A percentile compares a stretch with the other conserved stretches of the same genome.
Conservation (phyloP, 2,888 invertebrate species). For the Sesia bembeciformis region DNA sequence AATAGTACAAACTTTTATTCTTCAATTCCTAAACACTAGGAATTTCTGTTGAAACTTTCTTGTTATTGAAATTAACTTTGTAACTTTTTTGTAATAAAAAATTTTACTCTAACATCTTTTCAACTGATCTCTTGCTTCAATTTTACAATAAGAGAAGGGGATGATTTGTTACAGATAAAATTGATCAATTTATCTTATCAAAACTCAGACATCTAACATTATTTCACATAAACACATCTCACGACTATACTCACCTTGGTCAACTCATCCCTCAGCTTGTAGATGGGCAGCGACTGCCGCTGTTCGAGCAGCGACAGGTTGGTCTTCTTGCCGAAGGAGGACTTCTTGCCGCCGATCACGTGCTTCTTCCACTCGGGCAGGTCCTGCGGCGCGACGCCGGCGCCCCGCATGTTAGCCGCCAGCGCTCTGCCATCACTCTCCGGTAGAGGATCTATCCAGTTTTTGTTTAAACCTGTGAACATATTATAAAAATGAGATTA, state of each 20-base stretch:
- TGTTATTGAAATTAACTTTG: too few species aligned
- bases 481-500: not conserved
- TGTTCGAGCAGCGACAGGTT: slow-evolving; percentile 95
- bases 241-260: slow-evolving; percentile 78
- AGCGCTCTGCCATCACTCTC: slow-evolving; percentile 83
- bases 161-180: too few species aligned
- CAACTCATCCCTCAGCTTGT: slow-evolving; percentile 94
- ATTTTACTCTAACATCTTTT: too few species aligned
- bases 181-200: too few species aligned
- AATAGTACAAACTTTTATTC: too few species aligned
- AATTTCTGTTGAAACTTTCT: too few species aligned
- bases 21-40: too few species aligned
- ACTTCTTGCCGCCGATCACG: slow-evolving; percentile 97
- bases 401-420: slow-evolving; percentile 87
- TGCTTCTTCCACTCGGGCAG: slow-evolving; percentile 99
- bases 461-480: slow-evolving; percentile 80
- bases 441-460: slow-evolving; percentile 97
- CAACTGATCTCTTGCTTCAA: too few species aligned
- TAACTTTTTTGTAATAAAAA: too few species aligned
- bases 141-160: too few species aligned
- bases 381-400: slow-evolving; percentile 89
- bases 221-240: too few species aligned
- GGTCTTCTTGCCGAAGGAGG: slow-evolving; percentile 98
- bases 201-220: too few species aligned
- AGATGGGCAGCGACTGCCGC: slow-evolving; percentile 96